Evolutionary conservation across 2,888 invertebrate species (phyloP).

Genomic region (Phaonia tiefii): DNA sequence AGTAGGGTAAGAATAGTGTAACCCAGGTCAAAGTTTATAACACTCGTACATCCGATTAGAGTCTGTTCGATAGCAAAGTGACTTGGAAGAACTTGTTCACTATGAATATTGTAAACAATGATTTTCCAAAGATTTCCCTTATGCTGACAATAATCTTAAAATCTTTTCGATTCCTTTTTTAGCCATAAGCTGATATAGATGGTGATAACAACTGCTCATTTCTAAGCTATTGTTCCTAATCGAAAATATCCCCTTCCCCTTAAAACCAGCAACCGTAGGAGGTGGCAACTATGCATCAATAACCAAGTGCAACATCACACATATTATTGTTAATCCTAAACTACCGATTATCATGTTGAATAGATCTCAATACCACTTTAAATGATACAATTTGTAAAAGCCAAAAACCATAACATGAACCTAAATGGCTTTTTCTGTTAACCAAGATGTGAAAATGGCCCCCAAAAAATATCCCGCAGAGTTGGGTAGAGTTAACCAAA

Average conservation of each 20-base stretch:
- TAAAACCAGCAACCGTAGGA: not conserved
- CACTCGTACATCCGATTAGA: too few relatives aligned
- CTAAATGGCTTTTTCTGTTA: constrained; percentile 24
- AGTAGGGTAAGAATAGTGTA: too few relatives aligned
- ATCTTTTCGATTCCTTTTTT: not conserved
- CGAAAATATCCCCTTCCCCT: not conserved
- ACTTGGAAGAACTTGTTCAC: too few relatives aligned
- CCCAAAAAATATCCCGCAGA: constrained; percentile 52
- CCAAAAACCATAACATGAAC: constrained; percentile 35
- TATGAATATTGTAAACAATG: too few relatives aligned
- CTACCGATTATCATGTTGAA: constrained; percentile 59
- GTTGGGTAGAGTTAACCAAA: constrained; percentile 41
- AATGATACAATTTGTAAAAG: constrained; percentile 61
- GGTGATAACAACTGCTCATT: constrained; percentile 15
- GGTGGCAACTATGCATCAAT: constrained; percentile 61
- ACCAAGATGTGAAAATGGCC: not conserved
- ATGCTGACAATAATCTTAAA: too few relatives aligned
- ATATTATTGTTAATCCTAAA: constrained; percentile 61
- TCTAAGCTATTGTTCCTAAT: not conserved
- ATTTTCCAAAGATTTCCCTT: too few relatives aligned
- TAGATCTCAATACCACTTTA: constrained; percentile 52
- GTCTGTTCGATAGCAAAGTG: too few relatives aligned
- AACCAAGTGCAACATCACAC: constrained; percentile 58
- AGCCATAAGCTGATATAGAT: not conserved
- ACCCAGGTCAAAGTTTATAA: too few relatives aligned